Evolutionary conservation across 2,797 vertebrate species (phyloP), one percentile per base, ranked within the genome.

Genomic region (Ataeniobius toweri): DNA sequence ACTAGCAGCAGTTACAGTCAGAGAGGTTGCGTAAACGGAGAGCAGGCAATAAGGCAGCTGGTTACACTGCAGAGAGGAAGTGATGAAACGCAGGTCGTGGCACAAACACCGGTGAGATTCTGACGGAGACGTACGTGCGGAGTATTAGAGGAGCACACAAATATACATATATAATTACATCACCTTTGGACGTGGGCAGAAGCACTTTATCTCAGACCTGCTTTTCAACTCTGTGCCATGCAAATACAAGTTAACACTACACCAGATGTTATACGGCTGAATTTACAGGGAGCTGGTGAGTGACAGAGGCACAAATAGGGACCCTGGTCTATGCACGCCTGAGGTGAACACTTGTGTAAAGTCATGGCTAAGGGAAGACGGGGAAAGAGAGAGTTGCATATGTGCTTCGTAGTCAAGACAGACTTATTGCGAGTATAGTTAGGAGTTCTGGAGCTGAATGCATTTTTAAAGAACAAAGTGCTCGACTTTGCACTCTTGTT

Each of bases 1-100:
- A 80, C 73, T 69, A 85, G 86, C 82, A 88, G 91, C 86, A 77
- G 83, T 89, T 80, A 81, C 73, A 85, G 81, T 86, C 78, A 81
- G 79, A 87, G 76, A 86, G 82, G 87, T 89, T 81, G 80, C 89
- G 89, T 92, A 89, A 93, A 93, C 86, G 73, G 85, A 86, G 61
- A 88, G 59, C 18, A 22, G 73, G 85, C 75, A 80, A 83, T 90
- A 93, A 92, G 91, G 92, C 91, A 91, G 88, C 84, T 86, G 81
- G 81, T 88, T 80, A 85, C 59, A 79, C 88, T 86, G 85, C 75
- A 83, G 73, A 85, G 20, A 80, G 85, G 83, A 93, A 80, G 75
- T 86, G 83, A 84, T 70, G 70, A 83, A 86, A 89, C 48, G 26
- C 51, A 0, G 55, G 5, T 61, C 74, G 74, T 84, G 89, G 80